Conservation (phyloP, 2,113 vertebrate genomes). For the Melanostigma gelatinosum region DNA sequence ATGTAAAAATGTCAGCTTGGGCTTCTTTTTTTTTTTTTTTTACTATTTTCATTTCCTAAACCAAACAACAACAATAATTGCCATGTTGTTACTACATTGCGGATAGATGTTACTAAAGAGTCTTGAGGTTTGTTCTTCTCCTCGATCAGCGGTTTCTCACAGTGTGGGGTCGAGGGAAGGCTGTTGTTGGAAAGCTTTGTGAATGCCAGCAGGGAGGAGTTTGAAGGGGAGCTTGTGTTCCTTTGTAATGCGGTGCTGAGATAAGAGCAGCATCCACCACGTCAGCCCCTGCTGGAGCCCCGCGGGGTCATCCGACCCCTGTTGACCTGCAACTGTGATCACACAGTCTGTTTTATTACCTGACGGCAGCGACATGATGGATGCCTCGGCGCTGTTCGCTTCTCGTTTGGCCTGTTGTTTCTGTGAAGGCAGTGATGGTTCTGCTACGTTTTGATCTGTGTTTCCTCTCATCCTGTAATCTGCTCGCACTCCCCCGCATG, state of each 20-base stretch:
- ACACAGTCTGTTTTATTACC: constrained; percentile 65
- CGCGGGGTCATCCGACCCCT: constrained; percentile 48
- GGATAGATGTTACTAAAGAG: constrained; percentile 8
- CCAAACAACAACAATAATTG: background rate
- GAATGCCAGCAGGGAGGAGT: constrained; percentile 59
- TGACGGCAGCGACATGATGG: constrained; percentile 60
- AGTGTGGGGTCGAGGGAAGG: constrained; percentile 30
- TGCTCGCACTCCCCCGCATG: constrained; percentile 50
- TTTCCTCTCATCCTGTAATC: constrained; percentile 65
- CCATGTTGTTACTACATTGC: background rate
- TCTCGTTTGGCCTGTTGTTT: constrained; percentile 52
- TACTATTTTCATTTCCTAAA: background rate
- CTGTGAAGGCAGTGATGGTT: constrained; percentile 46
- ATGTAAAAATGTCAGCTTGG: too few species aligned
- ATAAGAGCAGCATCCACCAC: constrained; percentile 63
- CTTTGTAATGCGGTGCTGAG: constrained; percentile 64
- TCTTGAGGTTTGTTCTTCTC: constrained; percentile 29
- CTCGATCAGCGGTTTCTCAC: constrained; percentile 60
- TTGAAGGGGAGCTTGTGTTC: constrained; percentile 54
- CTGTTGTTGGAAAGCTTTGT: constrained; percentile 58
- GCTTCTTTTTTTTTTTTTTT: background rate
- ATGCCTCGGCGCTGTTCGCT: constrained; percentile 47
- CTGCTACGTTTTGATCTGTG: constrained; percentile 52
- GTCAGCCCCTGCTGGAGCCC: constrained; percentile 52
- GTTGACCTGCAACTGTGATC: constrained; percentile 69